Evolutionary conservation across 2,888 invertebrate genomes (phyloP), one percentile per base, ranked within the genome.

Genomic region (Stenchaetothrips biformis): DNA sequence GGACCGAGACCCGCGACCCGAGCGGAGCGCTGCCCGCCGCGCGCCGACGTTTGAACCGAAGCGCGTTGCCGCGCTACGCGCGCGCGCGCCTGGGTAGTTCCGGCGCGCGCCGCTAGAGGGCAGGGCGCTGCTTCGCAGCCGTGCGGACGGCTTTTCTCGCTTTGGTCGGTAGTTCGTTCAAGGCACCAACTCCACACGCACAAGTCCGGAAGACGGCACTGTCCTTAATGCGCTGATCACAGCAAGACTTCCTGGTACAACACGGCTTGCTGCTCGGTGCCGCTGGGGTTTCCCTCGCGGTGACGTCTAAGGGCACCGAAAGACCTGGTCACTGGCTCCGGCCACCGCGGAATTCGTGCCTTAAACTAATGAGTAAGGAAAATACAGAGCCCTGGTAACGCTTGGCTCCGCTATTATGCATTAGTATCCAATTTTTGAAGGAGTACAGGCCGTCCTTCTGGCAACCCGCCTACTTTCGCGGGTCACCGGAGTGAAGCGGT

Each of bases 351-450:
- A 4, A 82, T 80, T 91, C 90, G 93, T 93, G 92, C 95, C 95
- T 95, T 95, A 95, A 95, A 95, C 94, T 95, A 93, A 93, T 95
- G 95, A 95, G 95, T 95, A 95, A 95, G 95, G 95, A 95, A 95
- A 95, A 95, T 95, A 95, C 94, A 92, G 91, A 93, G 94, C 93
- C 93, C 91, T 93, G 94, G 93, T 95, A 89, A 94, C 91, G 92
- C 94, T 93, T 91, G 94, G 94, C 93, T 91, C 92, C 91, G 90
- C 91, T 91, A 89, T 87, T 85, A 85, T 85, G 87, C 87, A 86
- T 83, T 84, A 86, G 87, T 88, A 87, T 87, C 84, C 37, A 89
- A 92, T 95, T 94, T 95, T 91, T 95, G 91, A 85, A 87, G 88
- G 91, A 95, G 94, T 87, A 89, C 88, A 95, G 95, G 95, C 95